Conservation (phyloP, 2,888 invertebrate species). For the Carterocephalus palaemon region DNA sequence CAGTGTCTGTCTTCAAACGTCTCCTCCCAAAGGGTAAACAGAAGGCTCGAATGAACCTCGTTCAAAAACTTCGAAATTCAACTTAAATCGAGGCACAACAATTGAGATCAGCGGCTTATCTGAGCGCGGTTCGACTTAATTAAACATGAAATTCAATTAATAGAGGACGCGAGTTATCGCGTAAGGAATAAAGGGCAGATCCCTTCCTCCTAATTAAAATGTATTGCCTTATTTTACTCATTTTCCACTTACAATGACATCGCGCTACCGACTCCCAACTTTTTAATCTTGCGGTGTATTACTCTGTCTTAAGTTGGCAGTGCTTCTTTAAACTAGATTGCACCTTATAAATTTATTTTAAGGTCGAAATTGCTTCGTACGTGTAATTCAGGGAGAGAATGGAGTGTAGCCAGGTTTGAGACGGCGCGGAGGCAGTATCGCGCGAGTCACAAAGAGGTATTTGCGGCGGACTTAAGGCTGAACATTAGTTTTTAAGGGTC, state of each 20-base stretch:
- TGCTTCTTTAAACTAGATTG: constrained; percentile 26
- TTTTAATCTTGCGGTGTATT: constrained; percentile 72
- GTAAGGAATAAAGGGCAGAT: constrained; percentile 72
- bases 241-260: constrained; percentile 78
- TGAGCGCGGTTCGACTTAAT: constrained; percentile 67
- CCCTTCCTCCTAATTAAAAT: constrained; percentile 78
- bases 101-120: constrained; percentile 67
- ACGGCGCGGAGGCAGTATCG: constrained; percentile 54
- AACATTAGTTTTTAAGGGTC: constrained; percentile 78
- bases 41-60: constrained; percentile 27
- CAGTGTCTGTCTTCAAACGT: too few species aligned
- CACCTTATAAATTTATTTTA: constrained; percentile 28
- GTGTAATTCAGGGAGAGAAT: constrained; percentile 43
- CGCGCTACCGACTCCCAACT: constrained; percentile 75
- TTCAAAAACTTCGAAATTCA: constrained; percentile 57
- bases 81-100: constrained; percentile 49
- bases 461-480: constrained; percentile 74
- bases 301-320: constrained; percentile 53
- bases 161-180: constrained; percentile 74
- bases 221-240: constrained; percentile 80
- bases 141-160: constrained; percentile 79
- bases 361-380: constrained; percentile 35
- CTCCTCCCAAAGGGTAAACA: constrained; percentile 24
- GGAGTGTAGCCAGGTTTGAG: constrained; percentile 58
- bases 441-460: constrained; percentile 75